These are phyloP conservation scores for Chaetura pelagica DNA, from an alignment of 2,113 vertebrate genomes.

Conservation along the genomic window DNA sequence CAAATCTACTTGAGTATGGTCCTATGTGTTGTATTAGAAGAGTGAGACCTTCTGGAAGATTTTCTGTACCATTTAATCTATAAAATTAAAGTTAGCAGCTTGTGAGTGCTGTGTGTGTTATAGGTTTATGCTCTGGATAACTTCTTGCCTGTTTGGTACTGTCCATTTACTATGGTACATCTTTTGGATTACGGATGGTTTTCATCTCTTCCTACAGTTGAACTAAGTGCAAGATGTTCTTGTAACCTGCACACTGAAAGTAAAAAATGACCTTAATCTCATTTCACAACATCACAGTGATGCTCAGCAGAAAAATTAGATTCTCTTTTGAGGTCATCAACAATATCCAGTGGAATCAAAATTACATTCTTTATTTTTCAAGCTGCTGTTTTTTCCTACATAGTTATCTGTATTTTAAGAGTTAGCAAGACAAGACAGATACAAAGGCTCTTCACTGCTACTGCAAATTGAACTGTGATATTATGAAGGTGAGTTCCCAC, in stretches of 20 bases:
- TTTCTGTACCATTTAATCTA: neutral
- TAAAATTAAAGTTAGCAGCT: neutral
- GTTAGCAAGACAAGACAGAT: constrained; percentile 22
- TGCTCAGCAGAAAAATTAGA: neutral
- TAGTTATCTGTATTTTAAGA: neutral
- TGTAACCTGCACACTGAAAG: neutral
- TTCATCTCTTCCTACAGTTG: neutral
- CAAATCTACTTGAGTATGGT: neutral
- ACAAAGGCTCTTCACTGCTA: neutral
- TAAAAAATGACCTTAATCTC: neutral
- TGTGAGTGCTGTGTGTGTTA: neutral
- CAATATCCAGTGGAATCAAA: neutral
- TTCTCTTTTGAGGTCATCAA: neutral
- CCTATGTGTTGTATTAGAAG: neutral
- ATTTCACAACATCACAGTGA: neutral
- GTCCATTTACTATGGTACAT: neutral
- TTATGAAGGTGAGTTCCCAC: constrained; percentile 2
- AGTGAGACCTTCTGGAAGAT: neutral
- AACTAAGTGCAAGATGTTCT: neutral
- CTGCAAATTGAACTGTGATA: neutral
- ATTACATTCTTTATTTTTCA: neutral
- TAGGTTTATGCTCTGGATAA: neutral
- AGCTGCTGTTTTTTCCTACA: neutral
- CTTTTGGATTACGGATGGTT: neutral
- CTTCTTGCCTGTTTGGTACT: neutral